Evolutionary conservation across 2,113 vertebrate species (phyloP).

Genomic region (Nothocercus julius): DNA sequence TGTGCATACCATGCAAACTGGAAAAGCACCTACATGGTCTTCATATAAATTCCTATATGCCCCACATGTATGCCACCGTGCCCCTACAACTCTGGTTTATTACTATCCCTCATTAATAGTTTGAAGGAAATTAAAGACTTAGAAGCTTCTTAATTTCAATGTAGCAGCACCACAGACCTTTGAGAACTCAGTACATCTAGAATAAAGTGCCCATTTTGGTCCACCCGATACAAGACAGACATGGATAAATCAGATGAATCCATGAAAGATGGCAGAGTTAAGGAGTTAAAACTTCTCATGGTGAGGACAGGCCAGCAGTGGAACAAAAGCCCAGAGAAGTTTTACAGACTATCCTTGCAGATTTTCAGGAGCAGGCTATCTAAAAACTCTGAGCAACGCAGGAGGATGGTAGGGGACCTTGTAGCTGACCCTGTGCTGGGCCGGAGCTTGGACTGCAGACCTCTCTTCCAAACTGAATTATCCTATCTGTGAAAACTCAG

Average conservation of each 20-base stretch:
- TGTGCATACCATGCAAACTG: no score
- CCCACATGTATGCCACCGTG: not conserved
- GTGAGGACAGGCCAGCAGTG: not conserved
- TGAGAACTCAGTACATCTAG: not conserved
- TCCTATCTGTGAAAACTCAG: not conserved
- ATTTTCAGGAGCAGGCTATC: not conserved
- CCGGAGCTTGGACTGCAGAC: not conserved
- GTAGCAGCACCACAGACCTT: not conserved
- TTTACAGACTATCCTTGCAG: not conserved
- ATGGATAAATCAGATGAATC: not conserved
- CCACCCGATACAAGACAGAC: rapidly evolving
- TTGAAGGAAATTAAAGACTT: not conserved
- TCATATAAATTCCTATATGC: not conserved
- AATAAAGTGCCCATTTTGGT: not conserved
- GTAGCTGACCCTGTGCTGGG: no score
- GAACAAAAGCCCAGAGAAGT: not conserved
- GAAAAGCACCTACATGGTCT: rapidly evolving
- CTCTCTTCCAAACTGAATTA: not conserved
- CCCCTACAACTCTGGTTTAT: no score
- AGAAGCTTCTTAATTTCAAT: not conserved
- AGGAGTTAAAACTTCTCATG: not conserved
- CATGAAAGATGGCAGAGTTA: not conserved
- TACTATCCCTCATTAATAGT: not conserved
- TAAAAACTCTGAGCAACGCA: not conserved
- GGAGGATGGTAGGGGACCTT: not conserved